phyloP scores from a whole-genome alignment of 92 coral and sea anemone species.

The Heteractis magnifica region DNA sequence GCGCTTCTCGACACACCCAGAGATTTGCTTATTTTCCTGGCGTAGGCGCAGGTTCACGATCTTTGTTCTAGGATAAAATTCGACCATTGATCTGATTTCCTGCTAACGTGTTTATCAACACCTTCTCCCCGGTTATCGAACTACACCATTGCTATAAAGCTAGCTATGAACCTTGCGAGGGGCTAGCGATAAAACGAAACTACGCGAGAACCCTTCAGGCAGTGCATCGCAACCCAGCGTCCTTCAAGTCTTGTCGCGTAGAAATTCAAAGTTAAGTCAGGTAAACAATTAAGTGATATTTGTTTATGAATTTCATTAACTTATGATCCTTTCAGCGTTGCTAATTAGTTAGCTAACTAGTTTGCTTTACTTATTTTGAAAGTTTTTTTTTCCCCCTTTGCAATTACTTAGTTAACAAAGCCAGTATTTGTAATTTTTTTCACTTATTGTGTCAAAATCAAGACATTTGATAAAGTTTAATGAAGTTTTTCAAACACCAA shows the following conservation, averaged over 20 bases:
- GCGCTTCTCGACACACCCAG: constrained; percentile 4
- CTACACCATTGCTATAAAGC: not conserved
- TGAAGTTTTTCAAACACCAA: too few species aligned
- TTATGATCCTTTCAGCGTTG: too few species aligned
- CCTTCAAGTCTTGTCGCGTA: not conserved
- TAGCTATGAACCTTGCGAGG: not conserved
- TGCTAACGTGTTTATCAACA: constrained; percentile 24
- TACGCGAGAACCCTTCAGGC: not conserved
- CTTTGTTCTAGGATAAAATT: not conserved
- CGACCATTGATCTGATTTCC: not conserved
- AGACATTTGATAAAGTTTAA: too few species aligned
- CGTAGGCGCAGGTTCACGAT: not conserved
- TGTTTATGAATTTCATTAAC: too few species aligned
- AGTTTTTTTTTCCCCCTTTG: too few species aligned
- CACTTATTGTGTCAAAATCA: too few species aligned
- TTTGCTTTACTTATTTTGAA: too few species aligned
- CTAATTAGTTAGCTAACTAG: too few species aligned
- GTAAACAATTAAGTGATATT: not conserved
- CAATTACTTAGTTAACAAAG: too few species aligned
- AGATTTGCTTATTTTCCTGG: not conserved
- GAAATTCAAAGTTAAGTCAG: not conserved
- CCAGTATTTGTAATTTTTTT: too few species aligned
- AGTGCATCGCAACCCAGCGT: not conserved
- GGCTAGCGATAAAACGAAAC: not conserved
- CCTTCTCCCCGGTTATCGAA: constrained; percentile 6